phyloP scores from a whole-genome alignment of 2,113 vertebrate species.

The Bos taurus region DNA sequence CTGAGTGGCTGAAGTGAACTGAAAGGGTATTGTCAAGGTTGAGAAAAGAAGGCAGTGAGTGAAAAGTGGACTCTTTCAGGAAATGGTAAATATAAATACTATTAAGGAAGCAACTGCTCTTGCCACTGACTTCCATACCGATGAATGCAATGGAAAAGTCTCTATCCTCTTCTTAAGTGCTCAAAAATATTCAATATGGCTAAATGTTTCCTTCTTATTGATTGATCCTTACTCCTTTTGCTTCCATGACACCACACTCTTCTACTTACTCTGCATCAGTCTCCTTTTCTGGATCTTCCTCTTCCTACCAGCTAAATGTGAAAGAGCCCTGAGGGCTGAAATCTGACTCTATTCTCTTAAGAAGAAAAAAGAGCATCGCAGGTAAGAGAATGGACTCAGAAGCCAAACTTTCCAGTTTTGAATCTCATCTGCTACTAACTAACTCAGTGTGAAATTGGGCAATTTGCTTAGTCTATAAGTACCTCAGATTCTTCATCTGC shows the following conservation, averaged over 20 bases:
- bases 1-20: not conserved
- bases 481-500: not conserved
- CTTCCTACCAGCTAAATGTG: not conserved
- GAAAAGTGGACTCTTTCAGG: not conserved
- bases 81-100: conserved; percentile 18
- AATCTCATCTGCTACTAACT: not conserved
- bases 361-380: not conserved
- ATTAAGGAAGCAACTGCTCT: not conserved
- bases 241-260: not conserved
- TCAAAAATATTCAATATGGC: not conserved
- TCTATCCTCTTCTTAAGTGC: not conserved
- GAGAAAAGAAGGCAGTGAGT: conserved; percentile 8
- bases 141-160: not conserved
- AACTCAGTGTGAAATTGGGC: not conserved
- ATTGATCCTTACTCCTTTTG: not conserved
- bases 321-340: not conserved
- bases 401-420: not conserved
- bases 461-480: not conserved
- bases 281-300: not conserved
- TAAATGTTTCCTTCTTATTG: not conserved
- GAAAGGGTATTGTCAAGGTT: not conserved
- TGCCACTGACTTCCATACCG: not conserved
- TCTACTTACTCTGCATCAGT: not conserved
- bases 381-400: not conserved
- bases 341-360: not conserved